Evolutionary conservation across 2,113 vertebrate species (phyloP).

Genomic region (Aldabrachelys gigantea): DNA sequence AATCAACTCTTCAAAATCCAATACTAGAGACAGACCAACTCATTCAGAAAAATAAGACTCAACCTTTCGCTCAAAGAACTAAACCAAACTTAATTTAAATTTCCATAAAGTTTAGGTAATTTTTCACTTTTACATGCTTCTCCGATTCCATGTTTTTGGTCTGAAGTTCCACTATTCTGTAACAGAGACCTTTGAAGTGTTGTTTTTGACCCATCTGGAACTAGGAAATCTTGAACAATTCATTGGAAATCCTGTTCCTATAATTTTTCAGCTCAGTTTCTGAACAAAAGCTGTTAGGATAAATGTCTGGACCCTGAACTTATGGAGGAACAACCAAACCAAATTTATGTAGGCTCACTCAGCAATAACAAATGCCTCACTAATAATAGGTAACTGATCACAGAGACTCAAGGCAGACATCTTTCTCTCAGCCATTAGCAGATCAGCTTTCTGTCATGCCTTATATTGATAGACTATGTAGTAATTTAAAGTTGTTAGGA

Average conservation of each 20-base stretch:
- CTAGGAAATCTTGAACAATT: not conserved
- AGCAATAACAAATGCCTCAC: conserved; percentile 47
- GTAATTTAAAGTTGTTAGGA: conserved; percentile 31
- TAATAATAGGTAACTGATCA: conserved; percentile 67
- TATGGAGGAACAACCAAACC: not conserved
- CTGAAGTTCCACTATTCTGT: not conserved
- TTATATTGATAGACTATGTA: conserved; percentile 20
- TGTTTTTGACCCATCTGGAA: not conserved
- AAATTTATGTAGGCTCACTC: not conserved
- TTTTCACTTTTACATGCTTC: not conserved
- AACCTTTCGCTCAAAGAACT: not conserved
- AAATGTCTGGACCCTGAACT: not conserved
- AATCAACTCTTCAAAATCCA: not conserved
- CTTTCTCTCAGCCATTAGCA: conserved; percentile 59
- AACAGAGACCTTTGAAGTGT: not conserved
- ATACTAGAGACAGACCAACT: not conserved
- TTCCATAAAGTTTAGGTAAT: not conserved
- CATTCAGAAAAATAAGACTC: not conserved
- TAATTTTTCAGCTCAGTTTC: not conserved
- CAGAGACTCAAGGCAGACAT: conserved; percentile 49
- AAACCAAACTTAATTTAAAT: not conserved
- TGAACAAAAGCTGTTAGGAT: not conserved
- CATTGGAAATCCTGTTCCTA: not conserved
- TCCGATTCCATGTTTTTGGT: not conserved
- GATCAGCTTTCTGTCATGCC: conserved; percentile 58